Evolutionary conservation across 2,888 invertebrate species (phyloP).

Genomic region (Eubasilissa splendida): DNA sequence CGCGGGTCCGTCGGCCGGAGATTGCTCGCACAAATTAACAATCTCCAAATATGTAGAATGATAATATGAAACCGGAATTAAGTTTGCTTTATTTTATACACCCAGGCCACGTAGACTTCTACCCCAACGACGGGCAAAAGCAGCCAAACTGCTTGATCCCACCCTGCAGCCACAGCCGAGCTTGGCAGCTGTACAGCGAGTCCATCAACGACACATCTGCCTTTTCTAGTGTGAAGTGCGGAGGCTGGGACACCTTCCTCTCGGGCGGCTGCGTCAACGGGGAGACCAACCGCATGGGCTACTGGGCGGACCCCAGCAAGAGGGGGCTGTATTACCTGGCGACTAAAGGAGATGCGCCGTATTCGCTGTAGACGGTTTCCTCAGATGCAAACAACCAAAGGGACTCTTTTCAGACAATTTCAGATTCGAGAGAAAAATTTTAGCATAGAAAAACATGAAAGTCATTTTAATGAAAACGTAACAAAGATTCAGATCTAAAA

Average conservation of each 20-base stretch:
- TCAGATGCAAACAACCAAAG: too few relatives aligned
- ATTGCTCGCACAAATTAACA: too few relatives aligned
- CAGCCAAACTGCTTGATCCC: conserved; percentile 49
- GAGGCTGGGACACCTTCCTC: neutral
- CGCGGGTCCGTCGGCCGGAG: too few relatives aligned
- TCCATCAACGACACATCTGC: conserved; percentile 61
- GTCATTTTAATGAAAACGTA: too few relatives aligned
- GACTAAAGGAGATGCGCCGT: conserved; percentile 16
- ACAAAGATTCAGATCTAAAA: too few relatives aligned
- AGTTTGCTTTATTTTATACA: too few relatives aligned
- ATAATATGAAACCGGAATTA: too few relatives aligned
- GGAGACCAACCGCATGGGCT: neutral
- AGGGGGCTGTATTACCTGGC: conserved; percentile 44
- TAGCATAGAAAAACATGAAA: too few relatives aligned
- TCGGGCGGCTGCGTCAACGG: conserved; percentile 5
- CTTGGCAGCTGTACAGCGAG: conserved; percentile 64
- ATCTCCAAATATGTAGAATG: too few relatives aligned
- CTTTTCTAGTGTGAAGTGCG: conserved; percentile 62
- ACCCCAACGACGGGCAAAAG: conserved; percentile 47
- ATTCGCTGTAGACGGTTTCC: neutral
- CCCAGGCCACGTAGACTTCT: conserved; percentile 52
- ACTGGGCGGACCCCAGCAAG: neutral
- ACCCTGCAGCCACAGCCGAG: conserved; percentile 44
- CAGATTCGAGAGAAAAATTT: too few relatives aligned
- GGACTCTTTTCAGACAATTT: too few relatives aligned